Conservation (phyloP, 2,113 vertebrate genomes). For the Vicugna pacos region DNA sequence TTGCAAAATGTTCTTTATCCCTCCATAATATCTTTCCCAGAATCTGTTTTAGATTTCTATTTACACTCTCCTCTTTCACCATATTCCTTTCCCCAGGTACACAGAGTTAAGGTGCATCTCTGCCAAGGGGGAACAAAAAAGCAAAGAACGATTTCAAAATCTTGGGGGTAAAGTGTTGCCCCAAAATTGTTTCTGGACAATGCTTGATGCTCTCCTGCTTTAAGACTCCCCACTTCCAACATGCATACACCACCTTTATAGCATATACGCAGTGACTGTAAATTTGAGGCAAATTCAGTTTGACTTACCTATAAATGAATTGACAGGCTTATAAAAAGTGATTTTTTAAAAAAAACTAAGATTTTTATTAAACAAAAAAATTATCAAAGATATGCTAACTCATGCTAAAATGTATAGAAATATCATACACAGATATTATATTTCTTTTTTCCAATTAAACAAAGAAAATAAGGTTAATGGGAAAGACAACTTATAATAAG, state of each 20-base stretch:
- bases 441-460: constrained; percentile 54
- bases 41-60: constrained; percentile 10
- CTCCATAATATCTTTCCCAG: neutral
- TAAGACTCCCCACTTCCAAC: neutral
- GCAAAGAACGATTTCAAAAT: neutral
- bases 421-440: constrained; percentile 11
- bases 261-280: neutral
- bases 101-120: neutral
- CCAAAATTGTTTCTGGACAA: neutral
- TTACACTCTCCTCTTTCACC: neutral
- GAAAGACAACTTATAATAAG: constrained; percentile 43
- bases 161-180: neutral
- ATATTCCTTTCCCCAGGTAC: neutral
- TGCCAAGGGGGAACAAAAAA: neutral
- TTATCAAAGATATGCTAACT: constrained; percentile 57
- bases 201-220: neutral
- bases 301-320: neutral
- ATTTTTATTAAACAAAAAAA: constrained; percentile 74
- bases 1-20: constrained; percentile 3
- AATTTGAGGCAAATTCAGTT: neutral
- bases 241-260: neutral
- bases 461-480: neutral
- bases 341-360: constrained; percentile 63
- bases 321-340: neutral
- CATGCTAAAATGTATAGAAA: constrained; percentile 69